These are phyloP conservation scores for Microctenopoma stevenorrisi DNA, from an alignment of 2,797 vertebrate genomes.

Conservation along the genomic window DNA sequence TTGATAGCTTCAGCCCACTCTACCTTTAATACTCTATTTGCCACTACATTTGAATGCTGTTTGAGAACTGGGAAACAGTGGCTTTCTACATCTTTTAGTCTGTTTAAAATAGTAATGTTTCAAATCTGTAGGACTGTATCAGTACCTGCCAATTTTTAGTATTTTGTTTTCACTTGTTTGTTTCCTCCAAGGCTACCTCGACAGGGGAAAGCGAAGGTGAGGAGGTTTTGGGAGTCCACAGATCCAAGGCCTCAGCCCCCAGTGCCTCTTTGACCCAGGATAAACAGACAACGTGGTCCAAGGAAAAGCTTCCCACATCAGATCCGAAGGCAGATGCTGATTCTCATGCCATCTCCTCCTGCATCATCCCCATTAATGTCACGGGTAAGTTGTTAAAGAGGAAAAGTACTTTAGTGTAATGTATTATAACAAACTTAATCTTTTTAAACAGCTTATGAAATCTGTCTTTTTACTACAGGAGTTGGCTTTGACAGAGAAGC, in stretches of 20 bases:
- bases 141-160: neutral
- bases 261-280: conserved; percentile 92
- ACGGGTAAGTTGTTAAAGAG: conserved; percentile 85
- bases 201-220: conserved; percentile 88
- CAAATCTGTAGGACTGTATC: neutral
- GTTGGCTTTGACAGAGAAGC: conserved; percentile 99
- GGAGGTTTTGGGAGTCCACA: conserved; percentile 87
- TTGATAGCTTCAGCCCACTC: neutral
- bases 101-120: neutral
- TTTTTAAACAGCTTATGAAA: conserved; percentile 25
- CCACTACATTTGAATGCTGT: neutral
- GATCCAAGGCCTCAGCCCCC: conserved; percentile 91
- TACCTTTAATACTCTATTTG: neutral
- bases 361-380: conserved; percentile 99
- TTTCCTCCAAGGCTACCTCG: conserved; percentile 87
- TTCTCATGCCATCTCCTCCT: conserved; percentile 94
- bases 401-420: neutral
- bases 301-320: conserved; percentile 92
- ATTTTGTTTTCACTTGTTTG: neutral
- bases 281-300: conserved; percentile 98
- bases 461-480: conserved; percentile 85
- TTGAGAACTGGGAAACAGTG: conserved; percentile 9
- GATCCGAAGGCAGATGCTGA: conserved; percentile 93
- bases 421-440: neutral
- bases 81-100: neutral